Conservation (phyloP, 2,888 invertebrate genomes). For the Malthinus seriepunctatus region DNA sequence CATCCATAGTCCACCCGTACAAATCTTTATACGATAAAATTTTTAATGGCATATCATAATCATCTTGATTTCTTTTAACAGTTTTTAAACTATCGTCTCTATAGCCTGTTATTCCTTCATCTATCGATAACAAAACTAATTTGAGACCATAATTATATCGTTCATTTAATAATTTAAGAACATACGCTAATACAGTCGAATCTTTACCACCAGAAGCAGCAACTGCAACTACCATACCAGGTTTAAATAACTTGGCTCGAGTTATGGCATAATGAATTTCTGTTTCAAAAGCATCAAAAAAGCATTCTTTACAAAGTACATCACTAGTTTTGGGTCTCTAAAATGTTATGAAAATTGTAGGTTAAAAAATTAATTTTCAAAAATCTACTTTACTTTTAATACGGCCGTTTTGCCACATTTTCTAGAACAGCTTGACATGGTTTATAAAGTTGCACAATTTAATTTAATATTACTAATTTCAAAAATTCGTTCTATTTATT, state of each 20-base stretch:
- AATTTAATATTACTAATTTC: too few relatives aligned
- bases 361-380: neutral
- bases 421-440: slow-evolving; percentile 72
- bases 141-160: slow-evolving; percentile 89
- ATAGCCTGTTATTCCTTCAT: slow-evolving; percentile 97
- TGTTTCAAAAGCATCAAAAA: slow-evolving; percentile 90
- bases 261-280: slow-evolving; percentile 93
- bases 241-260: slow-evolving; percentile 78
- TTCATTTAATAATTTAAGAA: slow-evolving; percentile 89
- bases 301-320: slow-evolving; percentile 92
- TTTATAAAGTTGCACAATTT: too few relatives aligned
- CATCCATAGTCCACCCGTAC: slow-evolving; percentile 99
- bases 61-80: slow-evolving; percentile 91
- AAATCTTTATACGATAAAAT: slow-evolving; percentile 96
- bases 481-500: too few relatives aligned
- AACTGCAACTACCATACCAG: slow-evolving; percentile 86
- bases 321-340: slow-evolving; percentile 91
- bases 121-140: slow-evolving; percentile 90
- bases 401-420: slow-evolving; percentile 77
- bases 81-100: slow-evolving; percentile 96
- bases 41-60: slow-evolving; percentile 91
- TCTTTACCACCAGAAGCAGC: slow-evolving; percentile 96
- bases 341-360: slow-evolving; percentile 39
- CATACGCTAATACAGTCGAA: slow-evolving; percentile 95
- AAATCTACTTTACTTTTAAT: slow-evolving; percentile 65